These are phyloP conservation scores for Serripes groenlandicus DNA, from an alignment of 2,888 invertebrate species.

Conservation along the genomic window DNA sequence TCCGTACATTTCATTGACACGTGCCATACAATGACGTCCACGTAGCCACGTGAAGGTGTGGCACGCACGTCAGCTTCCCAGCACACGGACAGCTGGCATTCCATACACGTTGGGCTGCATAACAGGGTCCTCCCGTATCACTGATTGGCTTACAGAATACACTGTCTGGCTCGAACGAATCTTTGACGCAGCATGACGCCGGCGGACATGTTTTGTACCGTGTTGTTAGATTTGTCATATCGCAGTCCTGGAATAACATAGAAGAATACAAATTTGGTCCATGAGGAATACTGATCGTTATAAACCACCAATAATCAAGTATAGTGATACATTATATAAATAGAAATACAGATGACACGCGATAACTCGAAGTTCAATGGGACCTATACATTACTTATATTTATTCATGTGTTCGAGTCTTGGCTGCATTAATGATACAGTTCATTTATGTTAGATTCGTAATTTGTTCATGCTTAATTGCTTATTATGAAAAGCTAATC, in stretches of 20 bases:
- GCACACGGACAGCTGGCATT: constrained; percentile 47
- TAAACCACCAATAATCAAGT: no score
- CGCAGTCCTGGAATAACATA: constrained; percentile 32
- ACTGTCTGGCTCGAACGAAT: constrained; percentile 37
- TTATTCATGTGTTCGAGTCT: no score
- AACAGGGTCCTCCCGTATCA: constrained; percentile 47
- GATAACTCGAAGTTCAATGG: no score
- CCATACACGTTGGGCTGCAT: constrained; percentile 39
- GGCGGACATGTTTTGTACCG: constrained; percentile 50
- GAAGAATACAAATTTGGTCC: neutral
- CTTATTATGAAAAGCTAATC: no score
- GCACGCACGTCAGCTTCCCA: constrained; percentile 43
- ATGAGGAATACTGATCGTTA: no score
- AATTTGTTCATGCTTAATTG: no score
- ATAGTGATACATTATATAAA: no score
- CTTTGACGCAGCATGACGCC: constrained; percentile 48
- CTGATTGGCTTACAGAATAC: constrained; percentile 62
- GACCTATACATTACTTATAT: no score
- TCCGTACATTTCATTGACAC: constrained; percentile 36
- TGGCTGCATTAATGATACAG: no score
- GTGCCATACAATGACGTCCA: constrained; percentile 59
- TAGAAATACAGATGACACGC: no score
- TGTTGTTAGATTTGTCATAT: constrained; percentile 41
- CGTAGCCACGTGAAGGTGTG: constrained; percentile 54
- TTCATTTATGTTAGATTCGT: no score